Evolutionary conservation across 2,797 vertebrate species (phyloP).

Genomic region (Neosalanx taihuensis): DNA sequence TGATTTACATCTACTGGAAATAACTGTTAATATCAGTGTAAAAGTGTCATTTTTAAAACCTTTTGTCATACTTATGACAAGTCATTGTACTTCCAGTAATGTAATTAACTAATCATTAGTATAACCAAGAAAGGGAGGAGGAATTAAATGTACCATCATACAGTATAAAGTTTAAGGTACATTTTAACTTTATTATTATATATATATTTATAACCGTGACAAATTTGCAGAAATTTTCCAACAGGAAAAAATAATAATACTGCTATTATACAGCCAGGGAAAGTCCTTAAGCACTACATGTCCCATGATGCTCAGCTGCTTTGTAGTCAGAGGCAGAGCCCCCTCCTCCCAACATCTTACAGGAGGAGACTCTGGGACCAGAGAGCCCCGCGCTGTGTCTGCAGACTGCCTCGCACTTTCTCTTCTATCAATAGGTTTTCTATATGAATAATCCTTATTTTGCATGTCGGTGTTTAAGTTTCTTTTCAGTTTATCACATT

Average conservation of each 20-base stretch:
- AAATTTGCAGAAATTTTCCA: too few relatives aligned
- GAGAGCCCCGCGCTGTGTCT: constrained; percentile 38
- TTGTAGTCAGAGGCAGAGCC: constrained; percentile 17
- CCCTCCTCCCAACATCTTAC: constrained; percentile 50
- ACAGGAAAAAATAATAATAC: too few relatives aligned
- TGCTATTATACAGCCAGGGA: background rate
- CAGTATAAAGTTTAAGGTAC: too few relatives aligned
- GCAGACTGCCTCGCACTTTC: constrained; percentile 35
- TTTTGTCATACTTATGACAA: too few relatives aligned
- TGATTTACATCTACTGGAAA: constrained; percentile 16
- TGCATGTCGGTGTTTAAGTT: background rate
- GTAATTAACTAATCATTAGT: too few relatives aligned
- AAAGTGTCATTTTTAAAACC: constrained; percentile 12
- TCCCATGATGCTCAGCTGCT: constrained; percentile 58
- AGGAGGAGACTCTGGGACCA: constrained; percentile 42
- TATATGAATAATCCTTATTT: background rate
- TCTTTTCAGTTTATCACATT: background rate
- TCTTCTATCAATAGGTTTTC: constrained; percentile 9
- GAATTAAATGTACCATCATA: too few relatives aligned
- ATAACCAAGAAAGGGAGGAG: too few relatives aligned
- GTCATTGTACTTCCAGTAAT: too few relatives aligned
- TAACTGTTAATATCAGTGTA: constrained; percentile 21
- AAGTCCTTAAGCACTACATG: constrained; percentile 48
- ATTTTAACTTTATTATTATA: too few relatives aligned
- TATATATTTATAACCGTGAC: too few relatives aligned